Evolutionary conservation across 2,113 vertebrate genomes (phyloP), one percentile per base, ranked within the genome.

Genomic region (Ceratotherium simum): DNA sequence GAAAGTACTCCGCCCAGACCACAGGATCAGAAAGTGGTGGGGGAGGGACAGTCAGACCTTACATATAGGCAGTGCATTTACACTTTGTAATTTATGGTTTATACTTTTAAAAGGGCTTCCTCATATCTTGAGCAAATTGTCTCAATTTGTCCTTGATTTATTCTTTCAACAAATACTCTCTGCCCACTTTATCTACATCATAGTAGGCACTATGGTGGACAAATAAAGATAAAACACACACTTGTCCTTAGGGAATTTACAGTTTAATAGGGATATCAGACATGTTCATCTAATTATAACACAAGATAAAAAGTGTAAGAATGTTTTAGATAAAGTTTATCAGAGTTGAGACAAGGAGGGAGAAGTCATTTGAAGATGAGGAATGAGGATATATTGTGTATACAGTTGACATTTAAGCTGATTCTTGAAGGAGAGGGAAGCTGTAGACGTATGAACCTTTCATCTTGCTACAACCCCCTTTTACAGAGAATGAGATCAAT

Each of bases 241-340:
- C 36, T 83, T 81, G 64, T 85, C 60, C 81, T 94, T 73, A 81
- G 31, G 79, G 23, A 73, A 86, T 76, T 97, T 96, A 78, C 13
- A 89, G 76, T 84, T 78, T 87, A 46, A 58, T 60, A 76, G 58
- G 46, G 56, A 62, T 92, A 83, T 95, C 67, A 92, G 48, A 83
- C 21, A 36, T 82, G 62, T 85, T 95, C n/a, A 79, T 97, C 21
- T 79, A 78, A 60, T 92, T 96, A 27, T 39, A 67, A 89, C 46
- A 70, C 27, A 86, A 95, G 92, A 95, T 96, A 93, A 89, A 36
- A 81, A 56, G 39, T 29, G 67, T 78, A 56, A 70, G 58, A 95
- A n/a, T 58, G 21, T 89, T 89, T 97, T 65, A 64, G 62, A 97
- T 86, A 86, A 93, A 91, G 42, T 46, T 86, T 94, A 79, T 69